Percentiles rank a stretch among this genome's conserved stretches.
These are phyloP conservation scores for Laterallus jamaicensis DNA, from an alignment of 2,113 vertebrate genomes.

Conservation along the genomic window DNA sequence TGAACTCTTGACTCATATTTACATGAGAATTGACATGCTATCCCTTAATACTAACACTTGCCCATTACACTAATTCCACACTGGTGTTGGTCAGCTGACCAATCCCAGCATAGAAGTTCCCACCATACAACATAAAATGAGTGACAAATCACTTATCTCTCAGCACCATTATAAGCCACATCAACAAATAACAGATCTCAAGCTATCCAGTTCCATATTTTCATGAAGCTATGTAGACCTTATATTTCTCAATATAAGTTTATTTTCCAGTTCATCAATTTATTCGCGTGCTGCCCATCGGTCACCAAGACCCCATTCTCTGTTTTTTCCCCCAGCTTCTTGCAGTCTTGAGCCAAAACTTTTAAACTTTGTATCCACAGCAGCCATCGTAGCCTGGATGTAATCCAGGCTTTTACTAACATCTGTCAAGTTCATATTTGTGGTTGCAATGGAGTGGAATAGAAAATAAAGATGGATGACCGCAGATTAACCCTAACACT, in stretches of 20 bases:
- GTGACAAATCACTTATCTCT: conserved; percentile 26
- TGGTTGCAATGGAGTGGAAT: conserved; percentile 43
- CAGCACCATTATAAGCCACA: background rate
- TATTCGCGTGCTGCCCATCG: conserved; percentile 9
- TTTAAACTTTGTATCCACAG: conserved; percentile 37
- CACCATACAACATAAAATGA: background rate
- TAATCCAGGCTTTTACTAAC: conserved; percentile 53
- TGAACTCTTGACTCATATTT: conserved; percentile 44
- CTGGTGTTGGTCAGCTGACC: background rate
- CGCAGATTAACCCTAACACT: conserved; percentile 61
- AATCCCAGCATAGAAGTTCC: background rate
- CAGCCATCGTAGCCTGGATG: conserved; percentile 37
- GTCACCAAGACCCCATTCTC: background rate
- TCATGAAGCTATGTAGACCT: background rate
- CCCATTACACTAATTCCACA: background rate
- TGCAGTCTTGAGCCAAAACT: conserved; percentile 42
- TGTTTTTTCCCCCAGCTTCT: background rate
- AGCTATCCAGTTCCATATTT: background rate
- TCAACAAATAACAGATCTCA: conserved; percentile 5
- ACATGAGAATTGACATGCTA: conserved; percentile 14
- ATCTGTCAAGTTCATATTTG: conserved; percentile 68
- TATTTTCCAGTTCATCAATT: conserved; percentile 35
- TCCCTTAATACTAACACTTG: background rate
- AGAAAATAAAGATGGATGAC: conserved; percentile 65
- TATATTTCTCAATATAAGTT: background rate